Evolutionary conservation across 2,888 invertebrate genomes (phyloP), one percentile per base, ranked within the genome.

Genomic region (Lasioglossum villosulum): DNA sequence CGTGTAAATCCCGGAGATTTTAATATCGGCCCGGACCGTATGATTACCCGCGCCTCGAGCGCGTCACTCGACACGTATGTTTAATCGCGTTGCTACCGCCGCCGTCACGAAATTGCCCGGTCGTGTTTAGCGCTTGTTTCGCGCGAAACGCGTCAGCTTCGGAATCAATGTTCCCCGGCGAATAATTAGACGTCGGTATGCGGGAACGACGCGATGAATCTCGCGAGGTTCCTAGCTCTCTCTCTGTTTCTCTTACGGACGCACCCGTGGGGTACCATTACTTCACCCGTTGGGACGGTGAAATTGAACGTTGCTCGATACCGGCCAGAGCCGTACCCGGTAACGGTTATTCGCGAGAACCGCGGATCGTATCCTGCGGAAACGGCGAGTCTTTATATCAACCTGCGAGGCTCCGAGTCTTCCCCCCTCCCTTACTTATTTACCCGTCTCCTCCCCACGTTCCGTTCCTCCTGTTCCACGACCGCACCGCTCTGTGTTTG

Each of bases 291-390:
- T 71, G 88, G 68, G 72, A 84, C 77, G 83, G 30, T 87, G 73
- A 84, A 90, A 90, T 90, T 90, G 91, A 89, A 90, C 90, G 91
- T 91, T 91, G 74, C 79, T 39, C 87, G 83, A 87, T 88, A 83
- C 89, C 83, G 74, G 84, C 88, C 86, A 10, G 88, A 52, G 82
- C 78, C 80, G 78, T 89, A 83, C 82, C 86, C 83, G 81, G 83
- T 93, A 93, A 93, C 92, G 91, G 93, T 93, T 89, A 89, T 89
- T 90, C 89, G 86, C 88, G 79, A 86, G 82, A 52, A 23, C 80
- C 75, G 88, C 91, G 88, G 89, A 91, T 91, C 91, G 91, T 92
- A 93, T 93, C 93, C 93, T 92, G 92, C 92, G 93, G 93, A 93
- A 93, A 93, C 88, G 90, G 86, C 89, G 86, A 86, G 87, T 86